Conservation (phyloP, 2,888 invertebrate species). For the Sphinx pinastri region DNA sequence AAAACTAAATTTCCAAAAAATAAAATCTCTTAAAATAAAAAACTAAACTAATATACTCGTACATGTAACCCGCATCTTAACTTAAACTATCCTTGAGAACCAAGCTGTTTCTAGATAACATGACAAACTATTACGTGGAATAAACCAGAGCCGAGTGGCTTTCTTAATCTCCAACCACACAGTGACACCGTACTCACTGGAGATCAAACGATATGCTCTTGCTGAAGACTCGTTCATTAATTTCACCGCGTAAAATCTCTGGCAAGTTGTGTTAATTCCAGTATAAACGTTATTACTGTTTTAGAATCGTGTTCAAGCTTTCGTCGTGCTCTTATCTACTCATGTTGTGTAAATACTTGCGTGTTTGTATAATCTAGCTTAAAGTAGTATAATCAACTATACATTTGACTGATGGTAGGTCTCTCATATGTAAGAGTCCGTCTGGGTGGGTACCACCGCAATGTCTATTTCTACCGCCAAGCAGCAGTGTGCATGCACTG, state of each 20-base stretch:
- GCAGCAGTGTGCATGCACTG: no score
- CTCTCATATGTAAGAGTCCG: no score
- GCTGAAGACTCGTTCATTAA: constrained; percentile 11
- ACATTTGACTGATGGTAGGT: no score
- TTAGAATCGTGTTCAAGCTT: neutral
- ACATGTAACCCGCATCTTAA: neutral
- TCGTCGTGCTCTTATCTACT: neutral
- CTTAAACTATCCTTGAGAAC: neutral
- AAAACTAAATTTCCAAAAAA: neutral
- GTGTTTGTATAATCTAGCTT: no score
- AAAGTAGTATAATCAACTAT: no score
- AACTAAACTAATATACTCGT: neutral
- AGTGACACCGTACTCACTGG: constrained; percentile 59
- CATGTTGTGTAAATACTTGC: neutral
- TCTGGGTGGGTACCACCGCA: no score
- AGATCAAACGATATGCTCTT: constrained; percentile 58
- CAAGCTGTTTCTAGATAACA: constrained; percentile 33
- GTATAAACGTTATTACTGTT: neutral
- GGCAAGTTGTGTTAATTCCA: neutral
- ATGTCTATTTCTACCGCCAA: no score
- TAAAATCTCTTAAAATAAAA: neutral
- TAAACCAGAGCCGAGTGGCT: constrained; percentile 40
- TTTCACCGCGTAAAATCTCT: constrained; percentile 3
- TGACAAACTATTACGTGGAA: constrained; percentile 33
- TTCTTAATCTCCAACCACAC: constrained; percentile 51